These are phyloP conservation scores for Notodonta ziczac DNA, from an alignment of 2,888 invertebrate species.

Conservation along the genomic window DNA sequence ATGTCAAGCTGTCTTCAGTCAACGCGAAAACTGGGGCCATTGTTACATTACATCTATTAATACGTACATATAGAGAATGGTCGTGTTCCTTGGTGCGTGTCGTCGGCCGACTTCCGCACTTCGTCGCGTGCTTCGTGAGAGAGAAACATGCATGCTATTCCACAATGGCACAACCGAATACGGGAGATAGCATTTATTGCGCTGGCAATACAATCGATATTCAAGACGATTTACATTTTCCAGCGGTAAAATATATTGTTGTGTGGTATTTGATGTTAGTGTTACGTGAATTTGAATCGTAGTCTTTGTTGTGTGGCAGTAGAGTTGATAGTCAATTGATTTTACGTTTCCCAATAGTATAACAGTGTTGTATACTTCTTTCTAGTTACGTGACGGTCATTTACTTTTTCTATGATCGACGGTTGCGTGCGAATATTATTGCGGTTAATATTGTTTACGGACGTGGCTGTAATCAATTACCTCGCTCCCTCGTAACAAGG, in stretches of 20 bases:
- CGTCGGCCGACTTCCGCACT: slow-evolving; percentile 44
- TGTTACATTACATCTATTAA: not conserved
- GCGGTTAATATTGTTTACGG: slow-evolving; percentile 4
- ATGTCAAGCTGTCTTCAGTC: not conserved
- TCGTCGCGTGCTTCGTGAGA: slow-evolving; percentile 36
- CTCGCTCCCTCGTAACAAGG: not conserved
- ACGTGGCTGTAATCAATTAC: not conserved
- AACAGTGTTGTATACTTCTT: not conserved
- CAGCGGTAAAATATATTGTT: not conserved
- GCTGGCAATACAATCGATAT: slow-evolving; percentile 3
- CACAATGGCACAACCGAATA: slow-evolving; percentile 20
- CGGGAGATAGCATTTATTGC: slow-evolving; percentile 5
- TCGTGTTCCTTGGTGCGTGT: slow-evolving; percentile 36
- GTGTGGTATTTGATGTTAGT: slow-evolving; percentile 5
- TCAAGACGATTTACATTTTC: not conserved
- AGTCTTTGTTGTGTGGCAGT: not conserved
- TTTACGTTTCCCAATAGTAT: not conserved
- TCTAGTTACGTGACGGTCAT: slow-evolving; percentile 1
- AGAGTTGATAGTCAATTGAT: not conserved
- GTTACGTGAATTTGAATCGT: not conserved
- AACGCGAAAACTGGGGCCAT: not conserved
- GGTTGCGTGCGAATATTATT: not conserved
- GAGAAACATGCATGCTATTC: slow-evolving; percentile 28
- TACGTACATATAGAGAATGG: not conserved
- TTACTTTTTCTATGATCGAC: not conserved